Base-by-base conservation (phyloP, 2,113 vertebrate species). In the Himantopus leucocephalus region DNA sequence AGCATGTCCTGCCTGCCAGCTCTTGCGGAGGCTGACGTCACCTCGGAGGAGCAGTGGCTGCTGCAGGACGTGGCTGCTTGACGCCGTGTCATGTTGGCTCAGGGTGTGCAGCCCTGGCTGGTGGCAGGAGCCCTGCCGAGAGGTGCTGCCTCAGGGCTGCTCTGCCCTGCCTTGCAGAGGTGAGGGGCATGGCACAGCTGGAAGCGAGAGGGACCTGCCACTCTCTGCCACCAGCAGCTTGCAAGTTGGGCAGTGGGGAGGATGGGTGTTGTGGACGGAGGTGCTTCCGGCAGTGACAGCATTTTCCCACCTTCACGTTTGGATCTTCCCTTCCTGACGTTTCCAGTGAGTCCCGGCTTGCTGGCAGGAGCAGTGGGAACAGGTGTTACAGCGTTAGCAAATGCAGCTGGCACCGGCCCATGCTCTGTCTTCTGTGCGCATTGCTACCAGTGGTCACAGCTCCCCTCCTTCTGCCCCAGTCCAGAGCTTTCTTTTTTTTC, bases 21-120 rank as follows among this genome's bases (percentile, higher is more conserved):
- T n/a, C 95, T 81, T 70, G 79, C 45, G 27, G 90, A 67, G 92
- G 80, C 92, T 97, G 88, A 96, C 88, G 90, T 97, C 96, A 96
- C 27, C 91, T 56, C 0, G 9, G 84, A 83, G 92, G 39, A 94
- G 81, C 84, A 10, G 86, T 17, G 83, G 52, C 91, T 95, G 95
- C 92, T 95, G 96, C 95, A 94, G 94, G 92, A 93, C 39, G 59
- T 74, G 88, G 43, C 90, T 67, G 85, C 85, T 39, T 20, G 64
- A 56, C 63, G 72, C 92, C 74, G 90, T 93, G 96, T 88, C 76
- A 73, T 83, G 29, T 92, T 83, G 82, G 79, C 67, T 73, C 78
- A 0, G 82, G 67, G 21, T n/a, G 71, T 9, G 85, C 53, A 48
- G 87, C 10, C 81, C 74, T 1, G 14, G 45, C 83, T 64, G 78